Evolutionary conservation across 2,113 vertebrate genomes (phyloP).

Genomic region (Myotis davidii): DNA sequence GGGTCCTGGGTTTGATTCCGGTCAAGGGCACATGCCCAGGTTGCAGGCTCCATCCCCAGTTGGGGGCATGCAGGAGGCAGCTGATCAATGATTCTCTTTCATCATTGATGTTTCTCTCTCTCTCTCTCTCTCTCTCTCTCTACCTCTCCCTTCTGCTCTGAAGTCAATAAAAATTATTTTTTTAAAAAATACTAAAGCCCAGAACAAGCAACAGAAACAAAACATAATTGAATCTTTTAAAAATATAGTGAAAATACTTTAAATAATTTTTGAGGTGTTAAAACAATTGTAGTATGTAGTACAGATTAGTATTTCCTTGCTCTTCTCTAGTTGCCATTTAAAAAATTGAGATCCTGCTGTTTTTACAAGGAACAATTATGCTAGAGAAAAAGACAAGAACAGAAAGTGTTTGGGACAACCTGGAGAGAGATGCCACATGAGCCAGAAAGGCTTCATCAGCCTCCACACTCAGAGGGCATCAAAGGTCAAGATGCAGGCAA

Average conservation of each 20-base stretch:
- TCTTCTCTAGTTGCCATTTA: background rate
- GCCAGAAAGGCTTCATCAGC: background rate
- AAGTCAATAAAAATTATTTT: no score
- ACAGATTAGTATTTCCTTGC: background rate
- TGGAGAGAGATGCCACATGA: background rate
- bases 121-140: no score
- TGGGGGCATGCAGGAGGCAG: no score
- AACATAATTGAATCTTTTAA: background rate
- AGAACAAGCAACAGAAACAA: background rate
- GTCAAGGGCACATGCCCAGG: no score
- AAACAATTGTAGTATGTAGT: background rate
- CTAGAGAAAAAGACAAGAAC: background rate
- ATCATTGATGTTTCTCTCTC: no score
- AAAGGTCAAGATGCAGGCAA: accelerated
- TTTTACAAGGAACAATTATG: background rate
- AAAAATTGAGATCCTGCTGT: background rate
- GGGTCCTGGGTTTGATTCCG: no score
- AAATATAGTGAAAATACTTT: background rate
- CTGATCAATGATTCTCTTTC: no score
- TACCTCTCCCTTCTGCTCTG: no score
- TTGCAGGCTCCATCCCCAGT: no score
- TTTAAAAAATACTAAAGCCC: background rate
- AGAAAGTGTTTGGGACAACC: background rate
- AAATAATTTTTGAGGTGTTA: background rate
- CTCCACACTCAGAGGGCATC: background rate